These are phyloP conservation scores for Dichetophora obliterata DNA, from an alignment of 2,888 invertebrate genomes.

Conservation along the genomic window DNA sequence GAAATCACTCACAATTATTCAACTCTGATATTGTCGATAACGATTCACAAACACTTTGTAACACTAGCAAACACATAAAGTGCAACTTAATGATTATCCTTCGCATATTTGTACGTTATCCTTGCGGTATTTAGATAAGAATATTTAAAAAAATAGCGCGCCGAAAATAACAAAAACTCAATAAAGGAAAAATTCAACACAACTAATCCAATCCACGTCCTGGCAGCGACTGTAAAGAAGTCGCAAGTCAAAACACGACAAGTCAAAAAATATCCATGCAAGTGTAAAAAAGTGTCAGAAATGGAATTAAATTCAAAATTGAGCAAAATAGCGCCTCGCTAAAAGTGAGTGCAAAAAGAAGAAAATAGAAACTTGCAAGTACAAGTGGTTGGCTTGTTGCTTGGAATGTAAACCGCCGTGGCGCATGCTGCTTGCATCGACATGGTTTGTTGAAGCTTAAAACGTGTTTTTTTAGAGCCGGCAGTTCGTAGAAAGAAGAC, in stretches of 20 bases:
- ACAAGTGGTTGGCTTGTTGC: slow-evolving; percentile 42
- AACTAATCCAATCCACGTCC: slow-evolving; percentile 8
- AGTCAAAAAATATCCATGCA: not conserved
- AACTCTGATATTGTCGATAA: slow-evolving; percentile 62
- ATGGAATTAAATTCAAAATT: slow-evolving; percentile 33
- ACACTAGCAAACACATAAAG: slow-evolving; percentile 44
- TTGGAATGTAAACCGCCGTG: slow-evolving; percentile 32
- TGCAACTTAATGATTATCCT: not conserved
- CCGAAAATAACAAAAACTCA: not conserved
- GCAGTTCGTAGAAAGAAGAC: no score
- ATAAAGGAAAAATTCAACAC: not conserved
- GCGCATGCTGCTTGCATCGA: slow-evolving; percentile 58
- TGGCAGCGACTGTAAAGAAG: slow-evolving; percentile 8
- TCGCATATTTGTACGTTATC: not conserved
- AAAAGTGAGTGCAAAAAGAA: not conserved
- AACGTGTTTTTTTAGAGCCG: not conserved
- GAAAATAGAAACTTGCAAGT: slow-evolving; percentile 47
- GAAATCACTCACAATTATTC: slow-evolving; percentile 66
- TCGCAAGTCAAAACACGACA: not conserved
- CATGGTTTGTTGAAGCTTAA: not conserved
- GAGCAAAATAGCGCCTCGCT: not conserved
- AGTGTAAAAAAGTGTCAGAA: not conserved
- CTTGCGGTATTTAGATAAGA: not conserved
- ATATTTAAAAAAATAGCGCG: not conserved
- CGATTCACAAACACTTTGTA: slow-evolving; percentile 48